Evolutionary conservation across 2,113 vertebrate genomes (phyloP).

Genomic region (Thomomys bottae): DNA sequence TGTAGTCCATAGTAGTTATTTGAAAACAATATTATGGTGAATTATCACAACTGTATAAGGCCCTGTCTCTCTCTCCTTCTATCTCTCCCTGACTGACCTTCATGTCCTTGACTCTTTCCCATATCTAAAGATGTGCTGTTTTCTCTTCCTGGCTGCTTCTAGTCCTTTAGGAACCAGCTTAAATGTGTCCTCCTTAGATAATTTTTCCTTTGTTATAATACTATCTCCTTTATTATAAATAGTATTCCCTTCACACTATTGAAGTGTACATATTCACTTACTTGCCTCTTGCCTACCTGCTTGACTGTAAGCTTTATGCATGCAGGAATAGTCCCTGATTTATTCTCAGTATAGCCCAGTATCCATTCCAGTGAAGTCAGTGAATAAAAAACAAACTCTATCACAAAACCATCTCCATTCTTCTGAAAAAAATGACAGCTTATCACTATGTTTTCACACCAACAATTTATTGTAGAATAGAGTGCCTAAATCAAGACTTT

Average conservation of each 20-base stretch:
- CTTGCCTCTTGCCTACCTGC: neutral
- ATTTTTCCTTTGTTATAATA: neutral
- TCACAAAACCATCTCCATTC: neutral
- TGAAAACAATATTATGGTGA: neutral
- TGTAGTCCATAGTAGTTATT: neutral
- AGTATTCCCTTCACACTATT: neutral
- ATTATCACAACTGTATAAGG: neutral
- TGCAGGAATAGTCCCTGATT: neutral
- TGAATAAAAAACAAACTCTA: neutral
- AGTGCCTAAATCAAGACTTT: neutral
- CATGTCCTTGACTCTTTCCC: neutral
- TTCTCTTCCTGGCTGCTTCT: neutral
- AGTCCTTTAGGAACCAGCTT: neutral
- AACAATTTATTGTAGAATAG: neutral
- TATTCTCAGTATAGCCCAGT: neutral
- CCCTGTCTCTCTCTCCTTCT: neutral
- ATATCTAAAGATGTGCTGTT: neutral
- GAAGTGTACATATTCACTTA: neutral
- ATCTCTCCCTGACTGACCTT: neutral
- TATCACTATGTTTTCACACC: neutral
- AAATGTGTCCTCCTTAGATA: neutral
- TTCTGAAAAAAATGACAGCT: neutral
- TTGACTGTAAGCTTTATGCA: neutral
- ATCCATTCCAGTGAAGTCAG: neutral
- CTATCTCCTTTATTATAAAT: no score